Evolutionary conservation across 1,140 invertebrate species (phyloP), one percentile per base, ranked within the genome.

Genomic region (Drosophila punjabiensis): DNA sequence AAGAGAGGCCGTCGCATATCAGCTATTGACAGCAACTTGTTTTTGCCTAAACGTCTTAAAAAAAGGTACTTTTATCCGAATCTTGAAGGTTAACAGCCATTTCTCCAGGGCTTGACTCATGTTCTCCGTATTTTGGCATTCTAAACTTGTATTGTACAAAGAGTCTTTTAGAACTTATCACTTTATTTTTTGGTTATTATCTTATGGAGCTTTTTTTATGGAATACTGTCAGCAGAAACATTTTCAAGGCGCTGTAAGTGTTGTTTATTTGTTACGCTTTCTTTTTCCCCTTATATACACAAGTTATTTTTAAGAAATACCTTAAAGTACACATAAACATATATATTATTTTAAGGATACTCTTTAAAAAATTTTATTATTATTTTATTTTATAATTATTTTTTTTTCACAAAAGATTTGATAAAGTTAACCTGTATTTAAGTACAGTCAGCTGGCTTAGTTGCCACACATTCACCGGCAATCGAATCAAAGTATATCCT

Each of bases 1-100:
- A 62, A 50, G 33, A 41, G 11, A 18, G 10, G 13, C 5, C 13
- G 20, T 18, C 66, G 20, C 64, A 68, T 80, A 68, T 64, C 41
- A 56, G 60, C 35, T 37, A 50, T 16, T 30, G 50, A 64, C 41
- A 24, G 16, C 10, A 33, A 41, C 37, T 52, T 66, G 48, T 59
- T 43, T 45, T 65, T 16, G 61, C 10, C 10, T 39, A 24, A 41
- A 30, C 28, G 14, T 13, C 20, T 37, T 24, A 32, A 37, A 33
- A 45, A 45, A 32, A 20, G 8, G 2, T 20, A 45, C n/a, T 28
- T 11, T 28, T 37, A 16, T 20, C 11, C 14, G 18, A 8, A 3
- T 13, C 20, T 68, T 56, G 50, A 66, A 62, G 64, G 64, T 56
- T 47, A 7, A 37, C 3, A 20, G 13, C n/a, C 9, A 55, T 67